phyloP scores from a whole-genome alignment of 2,888 invertebrate genomes.

The Lordiphosa andalusiaca region DNA sequence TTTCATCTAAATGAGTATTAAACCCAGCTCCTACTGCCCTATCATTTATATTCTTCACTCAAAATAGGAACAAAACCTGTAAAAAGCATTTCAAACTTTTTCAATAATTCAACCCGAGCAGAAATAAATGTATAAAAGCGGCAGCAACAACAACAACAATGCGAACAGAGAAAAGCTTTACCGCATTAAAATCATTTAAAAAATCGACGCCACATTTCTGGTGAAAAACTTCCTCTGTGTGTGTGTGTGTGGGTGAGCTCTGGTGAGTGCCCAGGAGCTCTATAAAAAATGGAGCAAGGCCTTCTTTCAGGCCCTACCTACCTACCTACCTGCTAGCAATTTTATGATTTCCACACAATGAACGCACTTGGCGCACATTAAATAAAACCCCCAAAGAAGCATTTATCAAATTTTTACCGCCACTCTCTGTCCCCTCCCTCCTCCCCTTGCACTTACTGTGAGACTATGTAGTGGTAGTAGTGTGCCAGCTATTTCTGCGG shows the following conservation, averaged over 20 bases:
- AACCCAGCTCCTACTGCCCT: no score
- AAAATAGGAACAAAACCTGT: constrained; percentile 2
- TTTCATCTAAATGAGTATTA: no score
- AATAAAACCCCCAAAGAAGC: constrained; percentile 71
- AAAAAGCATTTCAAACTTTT: constrained; percentile 42
- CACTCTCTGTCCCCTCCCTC: no score
- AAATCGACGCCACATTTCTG: constrained; percentile 40
- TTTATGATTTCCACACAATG: constrained; percentile 65
- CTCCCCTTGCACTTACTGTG: constrained; percentile 8
- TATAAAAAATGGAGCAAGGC: constrained; percentile 27
- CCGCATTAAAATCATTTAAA: constrained; percentile 64
- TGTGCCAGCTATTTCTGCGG: constrained; percentile 17
- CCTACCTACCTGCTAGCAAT: constrained; percentile 20
- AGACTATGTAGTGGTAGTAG: constrained; percentile 25
- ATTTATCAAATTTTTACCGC: constrained; percentile 67
- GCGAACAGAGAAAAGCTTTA: constrained; percentile 25
- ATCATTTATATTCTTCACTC: no score
- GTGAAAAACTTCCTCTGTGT: constrained; percentile 8
- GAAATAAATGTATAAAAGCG: constrained; percentile 8
- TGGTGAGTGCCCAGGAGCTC: neutral
- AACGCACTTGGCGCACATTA: constrained; percentile 72
- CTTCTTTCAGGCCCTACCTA: constrained; percentile 17
- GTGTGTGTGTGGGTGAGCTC: no score
- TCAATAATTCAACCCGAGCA: constrained; percentile 54
- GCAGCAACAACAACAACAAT: constrained; percentile 12